phyloP scores from a whole-genome alignment of 2,797 vertebrate genomes.

The Gymnopithys bicolor region DNA sequence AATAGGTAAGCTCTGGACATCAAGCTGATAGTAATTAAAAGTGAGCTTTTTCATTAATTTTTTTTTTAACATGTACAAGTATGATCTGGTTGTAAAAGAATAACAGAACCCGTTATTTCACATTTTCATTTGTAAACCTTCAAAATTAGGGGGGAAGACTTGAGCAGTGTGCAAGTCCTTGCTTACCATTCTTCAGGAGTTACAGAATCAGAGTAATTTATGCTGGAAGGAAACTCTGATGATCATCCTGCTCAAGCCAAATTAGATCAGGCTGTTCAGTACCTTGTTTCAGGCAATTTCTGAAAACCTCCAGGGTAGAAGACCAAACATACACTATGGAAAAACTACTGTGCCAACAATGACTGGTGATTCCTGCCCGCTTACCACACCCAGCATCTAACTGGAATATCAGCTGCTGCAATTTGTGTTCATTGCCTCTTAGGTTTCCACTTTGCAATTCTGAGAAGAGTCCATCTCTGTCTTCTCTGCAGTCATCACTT shows the following conservation, averaged over 20 bases:
- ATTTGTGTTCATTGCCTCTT: not conserved
- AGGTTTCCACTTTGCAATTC: not conserved
- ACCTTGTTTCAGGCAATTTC: not conserved
- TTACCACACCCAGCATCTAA: fast-evolving
- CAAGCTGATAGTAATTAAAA: not conserved
- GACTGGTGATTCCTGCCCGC: not conserved
- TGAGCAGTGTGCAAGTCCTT: not conserved
- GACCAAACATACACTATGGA: not conserved
- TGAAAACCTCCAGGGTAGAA: not conserved
- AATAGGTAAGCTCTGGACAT: not conserved
- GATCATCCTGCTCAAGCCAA: not conserved
- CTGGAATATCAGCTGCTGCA: not conserved
- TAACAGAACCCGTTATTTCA: not conserved
- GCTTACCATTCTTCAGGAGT: not conserved
- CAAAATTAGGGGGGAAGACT: not conserved
- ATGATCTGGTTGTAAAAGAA: not conserved
- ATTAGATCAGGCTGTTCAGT: not conserved
- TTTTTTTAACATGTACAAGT: not conserved
- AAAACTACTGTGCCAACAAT: not conserved
- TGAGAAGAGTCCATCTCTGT: not conserved
- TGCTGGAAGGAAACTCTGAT: not conserved
- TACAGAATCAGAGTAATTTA: not conserved
- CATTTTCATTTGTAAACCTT: not conserved
- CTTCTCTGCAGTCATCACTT: not conserved
- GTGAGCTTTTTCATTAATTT: not conserved